Percentiles rank a stretch among this genome's conserved stretches.
Evolutionary conservation across 2,888 invertebrate genomes (phyloP).

Genomic region (Melinaea menophilus): DNA sequence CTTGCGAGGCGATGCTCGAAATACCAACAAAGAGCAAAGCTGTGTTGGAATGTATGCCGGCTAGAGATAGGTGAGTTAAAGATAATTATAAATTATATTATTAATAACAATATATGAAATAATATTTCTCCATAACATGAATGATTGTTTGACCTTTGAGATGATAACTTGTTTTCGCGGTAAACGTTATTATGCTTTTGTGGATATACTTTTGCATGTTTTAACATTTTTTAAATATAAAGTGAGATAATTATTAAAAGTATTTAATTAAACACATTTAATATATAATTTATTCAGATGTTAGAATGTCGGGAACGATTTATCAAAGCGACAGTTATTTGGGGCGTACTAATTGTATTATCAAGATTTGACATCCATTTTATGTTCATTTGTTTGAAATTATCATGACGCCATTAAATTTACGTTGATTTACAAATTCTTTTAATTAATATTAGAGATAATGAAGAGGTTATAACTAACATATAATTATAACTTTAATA

Average conservation of each 20-base stretch:
- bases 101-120: neutral
- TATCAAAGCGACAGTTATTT: conserved; percentile 27
- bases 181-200: no score
- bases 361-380: conserved; percentile 23
- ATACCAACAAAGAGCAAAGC: conserved; percentile 79
- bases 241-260: no score
- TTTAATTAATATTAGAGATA: no score
- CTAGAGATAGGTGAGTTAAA: conserved; percentile 81
- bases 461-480: no score
- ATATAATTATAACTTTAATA: no score
- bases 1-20: conserved; percentile 82
- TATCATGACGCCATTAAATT: conserved; percentile 5
- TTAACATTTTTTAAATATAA: no score
- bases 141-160: no score
- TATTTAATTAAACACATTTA: no score
- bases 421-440: no score
- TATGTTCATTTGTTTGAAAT: conserved; percentile 10
- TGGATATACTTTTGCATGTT: no score
- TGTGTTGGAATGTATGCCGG: conserved; percentile 81
- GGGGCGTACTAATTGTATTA: conserved; percentile 21
- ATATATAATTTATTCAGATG: no score
- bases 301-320: conserved; percentile 12
- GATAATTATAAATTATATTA: conserved; percentile 7
- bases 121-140: neutral
- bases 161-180: no score